Conservation (phyloP, 2,888 invertebrate genomes). For the Blastobasis lacticolella region DNA sequence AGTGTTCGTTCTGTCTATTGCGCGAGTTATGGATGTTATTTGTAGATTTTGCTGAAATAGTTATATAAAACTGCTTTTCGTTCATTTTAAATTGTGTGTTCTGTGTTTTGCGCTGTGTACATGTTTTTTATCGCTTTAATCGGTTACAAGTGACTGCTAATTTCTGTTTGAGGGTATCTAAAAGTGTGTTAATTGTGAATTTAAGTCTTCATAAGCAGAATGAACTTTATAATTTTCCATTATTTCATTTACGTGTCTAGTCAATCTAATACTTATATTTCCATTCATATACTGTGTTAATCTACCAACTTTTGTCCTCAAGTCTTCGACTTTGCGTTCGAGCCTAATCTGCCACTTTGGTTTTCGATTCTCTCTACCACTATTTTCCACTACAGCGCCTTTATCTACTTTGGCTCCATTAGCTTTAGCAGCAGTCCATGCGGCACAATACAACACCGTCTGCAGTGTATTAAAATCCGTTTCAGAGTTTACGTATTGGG, state of each 20-base stretch:
- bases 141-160: constrained; percentile 1
- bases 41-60: not conserved
- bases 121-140: constrained; percentile 5
- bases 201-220: constrained; percentile 8
- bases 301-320: no score
- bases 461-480: constrained; percentile 4
- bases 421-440: constrained; percentile 7
- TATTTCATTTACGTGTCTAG: constrained; percentile 3
- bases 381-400: no score
- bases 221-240: constrained; percentile 8
- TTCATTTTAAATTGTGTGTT: constrained; percentile 10
- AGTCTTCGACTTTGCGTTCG: constrained; percentile 5
- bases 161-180: constrained; percentile 12
- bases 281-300: constrained; percentile 8
- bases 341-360: constrained; percentile 11
- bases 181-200: constrained; percentile 4
- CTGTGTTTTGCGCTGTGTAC: constrained; percentile 10
- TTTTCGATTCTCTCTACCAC: no score
- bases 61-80: constrained; percentile 12
- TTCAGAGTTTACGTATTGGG: not conserved
- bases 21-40: not conserved
- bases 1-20: not conserved
- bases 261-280: constrained; percentile 3
- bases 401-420: not conserved
- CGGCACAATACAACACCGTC: no score